Base-by-base conservation (phyloP, 2,797 vertebrate species). In the Rhabdophis nuchalis region DNA sequence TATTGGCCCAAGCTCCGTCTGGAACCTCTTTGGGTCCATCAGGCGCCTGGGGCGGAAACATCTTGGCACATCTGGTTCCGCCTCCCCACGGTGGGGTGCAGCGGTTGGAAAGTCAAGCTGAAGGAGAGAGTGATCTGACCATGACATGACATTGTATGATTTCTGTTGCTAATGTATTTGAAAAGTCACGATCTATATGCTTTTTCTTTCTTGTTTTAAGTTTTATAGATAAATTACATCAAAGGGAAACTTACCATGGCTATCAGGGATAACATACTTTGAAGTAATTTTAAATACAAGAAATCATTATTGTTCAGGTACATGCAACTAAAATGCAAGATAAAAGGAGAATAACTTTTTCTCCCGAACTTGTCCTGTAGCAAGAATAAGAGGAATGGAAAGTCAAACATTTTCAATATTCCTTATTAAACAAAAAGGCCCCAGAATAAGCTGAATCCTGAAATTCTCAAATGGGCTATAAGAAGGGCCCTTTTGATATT, bases 261-360 rank as follows among this genome's bases (percentile, higher is more conserved):
- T 68, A 32, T 13, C 36, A 87, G 16, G 92, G 91, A 60, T 0
- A 88, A 27, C 27, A 11, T 91, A 41, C 85, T 93, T 92, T 56
- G 89, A 93, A 94, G 54, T 60, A 36, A 57, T 29, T 46, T 91
- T 41, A 58, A 77, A 77, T 58, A 88, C 6, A 50, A 46, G 54
- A 52, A 57, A 77, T 88, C 94, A 61, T 91, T 95, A 86, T 68
- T 57, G 32, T 92, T 72, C 60, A 18, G 7, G 7, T 86, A 41
- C 20, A 25, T 77, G 23, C 36, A 77, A 77, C 18, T 86, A 18
- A 58, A 41, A 13, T 41, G 41, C 1, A 27, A 58, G 6, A 16
- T 7, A 4, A 20, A 57, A 87, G n/a, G 18, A 32, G 1, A 56
- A 16, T 53, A 23, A 6, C 25, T 36, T 60, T 36, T 88, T 88